Evolutionary conservation across 2,888 invertebrate genomes (phyloP).

Genomic region (Neria commutata): DNA sequence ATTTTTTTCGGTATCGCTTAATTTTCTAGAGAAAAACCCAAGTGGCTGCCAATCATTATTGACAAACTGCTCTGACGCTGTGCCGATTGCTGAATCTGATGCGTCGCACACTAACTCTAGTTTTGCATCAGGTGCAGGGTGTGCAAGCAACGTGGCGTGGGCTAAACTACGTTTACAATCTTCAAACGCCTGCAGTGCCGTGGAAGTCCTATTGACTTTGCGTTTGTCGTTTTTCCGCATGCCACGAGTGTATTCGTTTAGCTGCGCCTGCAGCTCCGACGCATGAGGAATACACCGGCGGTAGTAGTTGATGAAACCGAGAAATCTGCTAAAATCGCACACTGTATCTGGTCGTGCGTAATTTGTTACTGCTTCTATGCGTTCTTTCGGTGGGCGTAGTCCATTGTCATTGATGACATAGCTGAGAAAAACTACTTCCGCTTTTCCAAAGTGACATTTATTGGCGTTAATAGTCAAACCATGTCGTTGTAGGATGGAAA

Average conservation of each 20-base stretch:
- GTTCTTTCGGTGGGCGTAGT: too few relatives aligned
- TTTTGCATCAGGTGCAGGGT: constrained; percentile 9
- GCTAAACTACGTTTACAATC: constrained; percentile 5
- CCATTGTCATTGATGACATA: too few relatives aligned
- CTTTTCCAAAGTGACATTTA: neutral
- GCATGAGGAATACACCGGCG: constrained; percentile 4
- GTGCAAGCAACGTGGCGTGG: neutral
- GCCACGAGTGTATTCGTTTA: neutral
- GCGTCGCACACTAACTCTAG: constrained; percentile 16
- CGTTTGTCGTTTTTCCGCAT: neutral
- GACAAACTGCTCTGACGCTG: constrained; percentile 10
- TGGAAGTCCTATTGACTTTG: neutral
- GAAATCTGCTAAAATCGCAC: too few relatives aligned
- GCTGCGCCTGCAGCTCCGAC: neutral
- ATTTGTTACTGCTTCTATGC: too few relatives aligned
- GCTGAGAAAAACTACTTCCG: too few relatives aligned
- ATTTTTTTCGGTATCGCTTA: constrained; percentile 5
- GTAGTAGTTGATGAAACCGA: neutral
- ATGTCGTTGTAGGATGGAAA: neutral
- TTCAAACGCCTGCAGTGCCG: constrained; percentile 5
- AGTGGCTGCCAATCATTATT: constrained; percentile 18
- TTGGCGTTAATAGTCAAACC: constrained; percentile 1
- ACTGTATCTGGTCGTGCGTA: too few relatives aligned
- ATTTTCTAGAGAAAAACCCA: constrained; percentile 20
- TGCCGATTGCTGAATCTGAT: constrained; percentile 9